Conservation (phyloP, 2,797 vertebrate genomes). For the Etheostoma perlongum region DNA sequence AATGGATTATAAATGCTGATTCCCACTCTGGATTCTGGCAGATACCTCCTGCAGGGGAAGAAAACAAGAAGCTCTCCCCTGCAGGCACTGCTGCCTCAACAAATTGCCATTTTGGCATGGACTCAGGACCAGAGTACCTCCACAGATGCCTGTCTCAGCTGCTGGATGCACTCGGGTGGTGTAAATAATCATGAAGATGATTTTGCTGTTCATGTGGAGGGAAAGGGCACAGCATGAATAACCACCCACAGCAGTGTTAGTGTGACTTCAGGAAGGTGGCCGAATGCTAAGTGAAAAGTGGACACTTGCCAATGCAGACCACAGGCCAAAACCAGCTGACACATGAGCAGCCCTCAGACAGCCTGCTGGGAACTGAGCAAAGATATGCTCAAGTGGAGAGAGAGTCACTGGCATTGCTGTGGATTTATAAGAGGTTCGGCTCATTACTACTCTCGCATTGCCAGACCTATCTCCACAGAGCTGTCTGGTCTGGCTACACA, state of each 20-base stretch:
- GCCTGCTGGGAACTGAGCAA: not conserved
- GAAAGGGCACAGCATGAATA: not conserved
- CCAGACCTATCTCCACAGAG: not conserved
- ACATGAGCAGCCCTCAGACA: constrained; percentile 1
- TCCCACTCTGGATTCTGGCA: constrained; percentile 26
- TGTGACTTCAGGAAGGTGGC: constrained; percentile 11
- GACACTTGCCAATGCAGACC: not conserved
- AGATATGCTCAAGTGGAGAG: not conserved
- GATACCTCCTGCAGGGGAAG: constrained; percentile 3
- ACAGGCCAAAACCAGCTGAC: constrained; percentile 22
- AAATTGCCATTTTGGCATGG: constrained; percentile 40
- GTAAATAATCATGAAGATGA: constrained; percentile 25
- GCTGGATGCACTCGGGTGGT: not conserved
- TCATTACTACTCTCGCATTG: constrained; percentile 1
- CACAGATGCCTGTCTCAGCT: constrained; percentile 25
- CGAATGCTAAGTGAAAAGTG: constrained; percentile 2
- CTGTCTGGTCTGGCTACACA: too few species aligned
- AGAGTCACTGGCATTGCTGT: constrained; percentile 3
- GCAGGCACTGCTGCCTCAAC: constrained; percentile 25
- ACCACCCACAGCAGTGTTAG: constrained; percentile 21
- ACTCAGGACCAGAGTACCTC: constrained; percentile 20
- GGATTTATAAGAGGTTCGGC: not conserved
- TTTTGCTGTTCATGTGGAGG: constrained; percentile 3
- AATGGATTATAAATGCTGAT: constrained; percentile 33
- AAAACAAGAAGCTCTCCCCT: constrained; percentile 14